Evolutionary conservation across 1,140 invertebrate genomes (phyloP).

Genomic region (Rhopalosiphum maidis): DNA sequence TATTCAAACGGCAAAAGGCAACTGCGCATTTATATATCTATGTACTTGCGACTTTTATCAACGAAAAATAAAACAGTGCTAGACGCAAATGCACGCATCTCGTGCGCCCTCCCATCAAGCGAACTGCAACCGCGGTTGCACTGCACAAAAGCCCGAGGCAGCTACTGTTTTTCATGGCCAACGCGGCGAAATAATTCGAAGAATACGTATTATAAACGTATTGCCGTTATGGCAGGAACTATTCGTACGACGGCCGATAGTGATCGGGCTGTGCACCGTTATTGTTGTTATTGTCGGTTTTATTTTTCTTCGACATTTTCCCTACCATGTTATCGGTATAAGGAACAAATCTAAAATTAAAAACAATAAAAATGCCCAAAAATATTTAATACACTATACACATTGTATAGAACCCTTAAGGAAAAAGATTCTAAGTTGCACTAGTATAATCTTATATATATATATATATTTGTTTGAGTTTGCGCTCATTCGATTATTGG

Average conservation of each 20-base stretch:
- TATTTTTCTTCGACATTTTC: neutral
- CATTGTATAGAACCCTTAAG: neutral
- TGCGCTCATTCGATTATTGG: conserved; percentile 2
- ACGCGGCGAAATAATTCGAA: conserved; percentile 3
- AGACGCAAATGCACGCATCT: neutral
- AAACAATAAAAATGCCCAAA: neutral
- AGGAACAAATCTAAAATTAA: neutral
- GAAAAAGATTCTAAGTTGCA: neutral
- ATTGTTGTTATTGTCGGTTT: neutral
- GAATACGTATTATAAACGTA: neutral
- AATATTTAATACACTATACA: neutral
- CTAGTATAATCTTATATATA: neutral
- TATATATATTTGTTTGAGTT: neutral
- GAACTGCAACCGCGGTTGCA: neutral
- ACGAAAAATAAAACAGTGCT: neutral
- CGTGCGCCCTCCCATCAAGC: neutral
- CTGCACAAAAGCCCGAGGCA: neutral
- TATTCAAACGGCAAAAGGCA: neutral
- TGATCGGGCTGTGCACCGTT: neutral
- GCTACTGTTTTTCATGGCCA: neutral
- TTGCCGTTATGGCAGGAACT: neutral
- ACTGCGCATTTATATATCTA: neutral
- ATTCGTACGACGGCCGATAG: neutral
- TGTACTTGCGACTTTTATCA: neutral
- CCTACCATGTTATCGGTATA: neutral